Conservation (phyloP, 2,888 invertebrate genomes). For the Synanthedon formicaeformis region DNA sequence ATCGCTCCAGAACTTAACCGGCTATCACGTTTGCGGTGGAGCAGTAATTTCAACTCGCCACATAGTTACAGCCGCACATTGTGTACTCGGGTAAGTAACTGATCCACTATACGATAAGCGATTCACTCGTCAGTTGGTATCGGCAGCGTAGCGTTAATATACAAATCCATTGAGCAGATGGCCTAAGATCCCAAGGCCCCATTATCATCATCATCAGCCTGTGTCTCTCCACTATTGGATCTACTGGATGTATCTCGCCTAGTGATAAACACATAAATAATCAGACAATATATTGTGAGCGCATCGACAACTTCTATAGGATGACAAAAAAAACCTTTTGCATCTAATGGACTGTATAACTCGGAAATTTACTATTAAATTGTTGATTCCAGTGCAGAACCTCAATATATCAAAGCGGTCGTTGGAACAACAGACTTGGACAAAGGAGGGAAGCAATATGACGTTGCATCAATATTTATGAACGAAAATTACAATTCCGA, state of each 20-base stretch:
- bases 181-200: too few relatives aligned
- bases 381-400: slow-evolving; percentile 25
- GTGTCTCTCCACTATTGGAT: too few relatives aligned
- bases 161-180: too few relatives aligned
- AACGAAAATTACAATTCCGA: slow-evolving; percentile 29
- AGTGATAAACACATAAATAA: too few relatives aligned
- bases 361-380: neutral
- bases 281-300: too few relatives aligned
- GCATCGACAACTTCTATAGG: too few relatives aligned
- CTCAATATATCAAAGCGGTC: slow-evolving; percentile 36
- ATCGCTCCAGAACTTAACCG: slow-evolving; percentile 48
- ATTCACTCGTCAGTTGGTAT: too few relatives aligned
- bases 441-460: slow-evolving; percentile 27
- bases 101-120: neutral
- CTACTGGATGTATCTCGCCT: too few relatives aligned
- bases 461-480: slow-evolving; percentile 26
- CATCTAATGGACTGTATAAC: too few relatives aligned
- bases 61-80: slow-evolving; percentile 53
- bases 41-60: slow-evolving; percentile 41
- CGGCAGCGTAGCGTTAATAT: too few relatives aligned
- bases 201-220: too few relatives aligned
- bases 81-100: slow-evolving; percentile 33
- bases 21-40: slow-evolving; percentile 54
- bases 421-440: slow-evolving; percentile 47
- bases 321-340: too few relatives aligned